These are phyloP conservation scores for Lagopus muta DNA, from an alignment of 2,113 vertebrate genomes.

Conservation along the genomic window DNA sequence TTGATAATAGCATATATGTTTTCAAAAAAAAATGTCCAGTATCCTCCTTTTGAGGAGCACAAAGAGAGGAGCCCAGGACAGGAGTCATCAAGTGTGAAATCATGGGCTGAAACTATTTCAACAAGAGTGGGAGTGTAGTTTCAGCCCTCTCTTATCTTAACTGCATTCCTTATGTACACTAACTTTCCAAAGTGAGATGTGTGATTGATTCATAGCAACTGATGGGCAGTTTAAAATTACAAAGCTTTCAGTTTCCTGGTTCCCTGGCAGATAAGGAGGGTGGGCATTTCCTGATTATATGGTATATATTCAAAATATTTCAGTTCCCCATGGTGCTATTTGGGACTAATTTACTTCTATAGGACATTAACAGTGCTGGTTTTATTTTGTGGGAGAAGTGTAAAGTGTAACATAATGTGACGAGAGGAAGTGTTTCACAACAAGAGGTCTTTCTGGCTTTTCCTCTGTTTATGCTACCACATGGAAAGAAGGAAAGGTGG, in stretches of 20 bases:
- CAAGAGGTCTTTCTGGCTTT: constrained; percentile 77
- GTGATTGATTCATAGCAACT: constrained; percentile 31
- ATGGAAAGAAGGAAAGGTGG: constrained; percentile 78
- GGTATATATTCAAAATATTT: constrained; percentile 29
- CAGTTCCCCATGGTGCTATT: constrained; percentile 49
- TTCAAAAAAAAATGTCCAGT: background rate
- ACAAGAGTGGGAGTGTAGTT: constrained; percentile 5
- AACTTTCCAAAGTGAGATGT: background rate
- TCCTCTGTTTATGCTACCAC: constrained; percentile 83
- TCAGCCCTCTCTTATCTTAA: constrained; percentile 13
- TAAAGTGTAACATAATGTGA: constrained; percentile 70
- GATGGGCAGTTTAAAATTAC: constrained; percentile 39
- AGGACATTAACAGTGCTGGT: constrained; percentile 36
- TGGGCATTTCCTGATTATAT: constrained; percentile 60
- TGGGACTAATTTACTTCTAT: constrained; percentile 55
- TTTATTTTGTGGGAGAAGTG: constrained; percentile 41
- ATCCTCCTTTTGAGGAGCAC: background rate
- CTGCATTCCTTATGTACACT: background rate
- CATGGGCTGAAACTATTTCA: background rate
- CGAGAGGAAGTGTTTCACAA: constrained; percentile 80
- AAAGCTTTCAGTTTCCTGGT: constrained; percentile 44
- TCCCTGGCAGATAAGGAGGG: constrained; percentile 37
- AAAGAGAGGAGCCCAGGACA: background rate
- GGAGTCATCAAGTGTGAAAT: background rate
- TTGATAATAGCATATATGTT: background rate